phyloP scores from a whole-genome alignment of 2,888 invertebrate genomes.

The Zaprionus lineosus region DNA sequence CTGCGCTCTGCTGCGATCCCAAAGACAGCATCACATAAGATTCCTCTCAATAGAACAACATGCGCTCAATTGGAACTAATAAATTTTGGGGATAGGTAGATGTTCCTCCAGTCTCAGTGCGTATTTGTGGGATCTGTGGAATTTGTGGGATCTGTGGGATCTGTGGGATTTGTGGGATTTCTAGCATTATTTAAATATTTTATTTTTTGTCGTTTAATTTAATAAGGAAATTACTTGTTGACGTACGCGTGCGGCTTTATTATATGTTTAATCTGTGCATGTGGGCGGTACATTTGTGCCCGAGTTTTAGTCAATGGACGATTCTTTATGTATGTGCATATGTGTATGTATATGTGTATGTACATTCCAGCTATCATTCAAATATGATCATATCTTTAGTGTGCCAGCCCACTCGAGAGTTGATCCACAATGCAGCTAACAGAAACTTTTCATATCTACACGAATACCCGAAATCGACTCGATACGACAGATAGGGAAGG shows the following conservation, averaged over 20 bases:
- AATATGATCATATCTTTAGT: conserved; percentile 9
- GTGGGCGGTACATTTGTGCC: conserved; percentile 19
- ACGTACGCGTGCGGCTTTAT: conserved; percentile 26
- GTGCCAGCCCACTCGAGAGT: conserved; percentile 6
- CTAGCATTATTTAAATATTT: conserved; percentile 19
- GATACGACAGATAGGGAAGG: too few relatives aligned
- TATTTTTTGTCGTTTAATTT: conserved; percentile 43
- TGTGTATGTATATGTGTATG: too few relatives aligned
- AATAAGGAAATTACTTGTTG: conserved; percentile 74
- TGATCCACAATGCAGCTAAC: conserved; percentile 36
- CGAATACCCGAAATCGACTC: conserved; percentile 51
- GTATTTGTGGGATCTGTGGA: too few relatives aligned
- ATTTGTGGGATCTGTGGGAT: too few relatives aligned
- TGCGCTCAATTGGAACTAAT: conserved; percentile 66
- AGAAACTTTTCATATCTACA: conserved; percentile 32
- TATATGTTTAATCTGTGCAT: conserved; percentile 1
- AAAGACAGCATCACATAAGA: conserved; percentile 54
- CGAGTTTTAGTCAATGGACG: conserved; percentile 13
- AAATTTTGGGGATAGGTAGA: conserved; percentile 50
- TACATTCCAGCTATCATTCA: conserved; percentile 30
- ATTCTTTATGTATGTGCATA: conserved; percentile 21
- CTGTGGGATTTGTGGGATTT: too few relatives aligned
- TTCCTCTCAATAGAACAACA: conserved; percentile 59
- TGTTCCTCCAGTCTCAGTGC: conserved; percentile 7
- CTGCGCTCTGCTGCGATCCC: neutral